Conservation (phyloP, 2,113 vertebrate species). For the Gyps fulvus region DNA sequence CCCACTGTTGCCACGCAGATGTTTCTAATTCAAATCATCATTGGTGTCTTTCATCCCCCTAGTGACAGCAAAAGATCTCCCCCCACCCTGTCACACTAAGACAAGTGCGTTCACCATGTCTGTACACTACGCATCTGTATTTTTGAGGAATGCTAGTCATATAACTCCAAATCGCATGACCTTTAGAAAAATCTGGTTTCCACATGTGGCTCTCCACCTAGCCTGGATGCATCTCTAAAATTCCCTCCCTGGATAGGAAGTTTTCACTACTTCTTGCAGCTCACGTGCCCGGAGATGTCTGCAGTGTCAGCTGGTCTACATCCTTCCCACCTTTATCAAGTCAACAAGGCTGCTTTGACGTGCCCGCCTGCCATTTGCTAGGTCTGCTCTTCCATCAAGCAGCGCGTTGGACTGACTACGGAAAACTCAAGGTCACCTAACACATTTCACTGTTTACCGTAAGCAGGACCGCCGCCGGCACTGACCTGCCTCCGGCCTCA, state of each 20-base stretch:
- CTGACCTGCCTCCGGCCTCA: accelerated
- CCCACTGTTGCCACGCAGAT: accelerated
- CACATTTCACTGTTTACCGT: accelerated
- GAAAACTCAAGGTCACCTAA: not conserved
- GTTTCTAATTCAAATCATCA: not conserved
- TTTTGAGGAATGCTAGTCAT: not conserved
- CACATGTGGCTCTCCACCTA: not conserved
- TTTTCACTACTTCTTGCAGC: not conserved
- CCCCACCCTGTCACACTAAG: no score
- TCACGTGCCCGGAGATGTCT: accelerated
- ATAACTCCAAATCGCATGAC: not conserved
- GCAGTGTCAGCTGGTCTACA: accelerated
- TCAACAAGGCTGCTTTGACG: no score
- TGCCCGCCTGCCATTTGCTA: no score
- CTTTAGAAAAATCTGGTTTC: not conserved
- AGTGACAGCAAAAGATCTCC: not conserved
- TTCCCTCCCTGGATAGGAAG: accelerated
- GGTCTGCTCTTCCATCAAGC: no score
- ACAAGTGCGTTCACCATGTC: not conserved
- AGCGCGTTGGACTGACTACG: accelerated
- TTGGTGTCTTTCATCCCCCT: not conserved
- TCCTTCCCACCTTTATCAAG: accelerated
- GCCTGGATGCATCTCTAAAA: not conserved
- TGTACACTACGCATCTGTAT: no score
- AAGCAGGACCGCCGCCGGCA: not conserved